These are phyloP conservation scores for Diorhabda sublineata DNA, from an alignment of 1,140 invertebrate genomes.

Conservation along the genomic window DNA sequence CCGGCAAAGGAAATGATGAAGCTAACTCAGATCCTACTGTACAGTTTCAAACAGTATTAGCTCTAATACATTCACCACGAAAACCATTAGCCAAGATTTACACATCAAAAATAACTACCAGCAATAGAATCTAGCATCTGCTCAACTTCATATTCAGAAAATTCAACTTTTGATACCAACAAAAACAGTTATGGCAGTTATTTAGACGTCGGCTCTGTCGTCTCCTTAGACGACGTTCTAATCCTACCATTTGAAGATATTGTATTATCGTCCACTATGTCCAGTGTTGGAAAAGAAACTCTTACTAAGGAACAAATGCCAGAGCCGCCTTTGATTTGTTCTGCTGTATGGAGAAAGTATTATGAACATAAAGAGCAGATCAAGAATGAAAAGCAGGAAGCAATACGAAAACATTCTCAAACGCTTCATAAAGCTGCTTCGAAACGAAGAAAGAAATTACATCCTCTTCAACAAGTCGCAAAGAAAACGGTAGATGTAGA, in stretches of 20 bases:
- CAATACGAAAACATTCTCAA: not conserved
- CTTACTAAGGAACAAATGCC: conserved; percentile 6
- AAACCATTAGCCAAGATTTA: conserved; percentile 3
- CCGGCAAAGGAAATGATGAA: conserved; percentile 1
- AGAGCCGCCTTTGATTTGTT: conserved; percentile 5
- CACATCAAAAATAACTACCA: conserved; percentile 7
- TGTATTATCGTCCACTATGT: conserved; percentile 1
- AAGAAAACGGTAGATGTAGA: conserved; percentile 1
- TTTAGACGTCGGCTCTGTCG: conserved; percentile 4
- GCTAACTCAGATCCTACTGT: conserved; percentile 3
- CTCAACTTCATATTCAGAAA: not conserved
- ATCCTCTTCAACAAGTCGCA: not conserved
- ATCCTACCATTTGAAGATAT: conserved; percentile 1
- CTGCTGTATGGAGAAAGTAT: conserved; percentile 5
- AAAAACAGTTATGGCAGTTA: conserved; percentile 3
- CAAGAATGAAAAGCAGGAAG: not conserved
- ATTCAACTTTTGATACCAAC: conserved; percentile 4
- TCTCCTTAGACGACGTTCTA: conserved; percentile 8
- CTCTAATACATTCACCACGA: conserved; percentile 3
- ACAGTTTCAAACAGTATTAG: conserved; percentile 7
- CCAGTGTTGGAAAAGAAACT: conserved; percentile 11
- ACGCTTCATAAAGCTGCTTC: conserved; percentile 6
- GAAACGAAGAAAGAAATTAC: conserved; percentile 8
- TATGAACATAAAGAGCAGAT: conserved; percentile 4
- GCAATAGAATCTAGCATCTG: not conserved